Evolutionary conservation across 2,113 vertebrate genomes (phyloP).

Genomic region (Cygnus buccinator): DNA sequence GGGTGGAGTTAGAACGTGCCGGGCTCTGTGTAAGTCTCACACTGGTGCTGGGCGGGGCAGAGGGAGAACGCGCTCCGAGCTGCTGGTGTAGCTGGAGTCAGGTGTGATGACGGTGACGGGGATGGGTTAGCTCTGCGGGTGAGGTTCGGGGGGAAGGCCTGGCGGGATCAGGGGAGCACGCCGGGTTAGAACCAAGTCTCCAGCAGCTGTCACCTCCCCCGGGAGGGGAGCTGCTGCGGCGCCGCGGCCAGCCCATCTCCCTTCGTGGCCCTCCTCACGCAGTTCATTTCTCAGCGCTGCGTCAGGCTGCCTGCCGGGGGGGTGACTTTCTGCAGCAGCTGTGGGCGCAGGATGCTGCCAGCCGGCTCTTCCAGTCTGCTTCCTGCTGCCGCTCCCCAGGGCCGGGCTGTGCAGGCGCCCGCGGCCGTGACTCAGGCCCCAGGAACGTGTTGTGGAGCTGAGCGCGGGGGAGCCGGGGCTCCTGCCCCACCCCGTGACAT

Average conservation of each 20-base stretch:
- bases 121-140: neutral
- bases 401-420: slow-evolving; percentile 2
- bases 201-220: neutral
- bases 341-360: slow-evolving; percentile 59
- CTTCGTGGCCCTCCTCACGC: neutral
- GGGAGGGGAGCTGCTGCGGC: neutral
- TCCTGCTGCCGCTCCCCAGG: slow-evolving; percentile 56
- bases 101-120: neutral
- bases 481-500: neutral
- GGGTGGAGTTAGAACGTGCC: neutral
- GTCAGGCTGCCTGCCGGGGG: slow-evolving; percentile 45
- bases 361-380: slow-evolving; percentile 59
- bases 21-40: neutral
- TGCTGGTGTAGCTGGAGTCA: neutral
- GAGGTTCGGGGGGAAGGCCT: neutral
- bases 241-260: neutral
- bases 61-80: neutral
- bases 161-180: neutral
- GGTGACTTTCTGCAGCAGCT: slow-evolving; percentile 46
- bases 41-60: neutral
- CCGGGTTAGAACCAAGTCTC: neutral
- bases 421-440: slow-evolving; percentile 5
- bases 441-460: slow-evolving; percentile 36
- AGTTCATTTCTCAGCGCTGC: neutral
- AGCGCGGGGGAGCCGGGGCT: fast-evolving